phyloP scores from a whole-genome alignment of 2,113 vertebrate species.

The Rousettus leschenaultii region DNA sequence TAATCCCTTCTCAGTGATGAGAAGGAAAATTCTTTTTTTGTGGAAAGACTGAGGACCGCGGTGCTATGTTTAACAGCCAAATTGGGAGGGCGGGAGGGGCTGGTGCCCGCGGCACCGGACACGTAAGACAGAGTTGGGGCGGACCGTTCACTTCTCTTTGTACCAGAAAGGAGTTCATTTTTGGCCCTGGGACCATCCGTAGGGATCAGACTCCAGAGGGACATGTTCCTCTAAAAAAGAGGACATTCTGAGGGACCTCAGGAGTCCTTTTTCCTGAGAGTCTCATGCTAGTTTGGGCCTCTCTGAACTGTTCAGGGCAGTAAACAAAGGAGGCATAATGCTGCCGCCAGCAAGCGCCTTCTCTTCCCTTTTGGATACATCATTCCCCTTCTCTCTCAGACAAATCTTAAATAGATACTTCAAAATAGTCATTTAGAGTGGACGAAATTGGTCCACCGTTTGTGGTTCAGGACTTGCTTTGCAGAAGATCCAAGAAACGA shows the following conservation, averaged over 20 bases:
- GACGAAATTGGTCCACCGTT: neutral
- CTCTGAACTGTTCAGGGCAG: neutral
- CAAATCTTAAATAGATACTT: neutral
- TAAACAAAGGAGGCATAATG: neutral
- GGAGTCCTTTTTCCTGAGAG: neutral
- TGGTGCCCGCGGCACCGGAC: neutral
- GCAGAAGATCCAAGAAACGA: neutral
- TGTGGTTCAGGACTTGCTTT: neutral
- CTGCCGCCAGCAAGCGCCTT: neutral
- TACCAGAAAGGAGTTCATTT: neutral
- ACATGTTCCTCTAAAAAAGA: neutral
- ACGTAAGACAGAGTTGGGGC: neutral
- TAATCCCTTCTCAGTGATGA: neutral
- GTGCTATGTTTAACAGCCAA: neutral
- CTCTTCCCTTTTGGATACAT: neutral
- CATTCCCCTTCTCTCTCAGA: neutral
- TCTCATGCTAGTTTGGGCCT: neutral
- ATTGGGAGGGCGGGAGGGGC: neutral
- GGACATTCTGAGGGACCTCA: too few relatives aligned
- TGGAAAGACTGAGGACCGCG: neutral
- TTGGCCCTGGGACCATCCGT: neutral
- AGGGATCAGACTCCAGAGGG: neutral
- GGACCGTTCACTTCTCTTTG: neutral
- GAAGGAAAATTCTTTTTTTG: neutral
- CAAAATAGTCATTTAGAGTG: neutral